Evolutionary conservation across 92 coral and sea anemone species (phyloP).

Genomic region (Zoanthus sociatus): DNA sequence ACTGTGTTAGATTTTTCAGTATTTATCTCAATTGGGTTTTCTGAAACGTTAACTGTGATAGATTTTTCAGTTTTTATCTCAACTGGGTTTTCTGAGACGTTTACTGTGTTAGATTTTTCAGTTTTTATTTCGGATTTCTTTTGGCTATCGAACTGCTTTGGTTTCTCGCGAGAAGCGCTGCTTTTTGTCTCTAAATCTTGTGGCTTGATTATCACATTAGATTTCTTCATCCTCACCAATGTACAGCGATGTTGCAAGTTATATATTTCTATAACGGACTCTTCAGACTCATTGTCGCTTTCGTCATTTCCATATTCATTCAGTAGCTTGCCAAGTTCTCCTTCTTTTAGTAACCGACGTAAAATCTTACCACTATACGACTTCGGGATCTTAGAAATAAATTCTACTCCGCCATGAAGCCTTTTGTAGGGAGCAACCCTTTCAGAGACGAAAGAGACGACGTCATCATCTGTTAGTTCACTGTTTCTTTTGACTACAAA

Average conservation of each 20-base stretch:
- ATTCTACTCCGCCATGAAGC: constrained; percentile 76
- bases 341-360: constrained; percentile 70
- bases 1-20: too few species aligned
- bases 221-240: neutral
- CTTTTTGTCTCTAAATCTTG: neutral
- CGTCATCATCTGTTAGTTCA: constrained; percentile 70
- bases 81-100: too few species aligned
- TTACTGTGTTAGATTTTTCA: too few species aligned
- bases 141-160: neutral
- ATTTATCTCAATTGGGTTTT: too few species aligned
- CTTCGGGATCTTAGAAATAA: constrained; percentile 81
- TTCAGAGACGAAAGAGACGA: constrained; percentile 61
- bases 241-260: neutral
- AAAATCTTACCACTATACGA: constrained; percentile 79
- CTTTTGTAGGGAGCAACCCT: constrained; percentile 73
- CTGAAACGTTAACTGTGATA: too few species aligned
- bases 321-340: constrained; percentile 16
- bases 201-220: neutral
- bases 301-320: neutral
- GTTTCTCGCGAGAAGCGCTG: neutral
- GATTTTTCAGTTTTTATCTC: too few species aligned
- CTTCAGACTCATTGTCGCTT: neutral
- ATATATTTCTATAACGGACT: too few species aligned
- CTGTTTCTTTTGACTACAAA: constrained; percentile 70
- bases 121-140: too few species aligned